phyloP scores from a whole-genome alignment of 2,113 vertebrate species.

The Columbina picui region DNA sequence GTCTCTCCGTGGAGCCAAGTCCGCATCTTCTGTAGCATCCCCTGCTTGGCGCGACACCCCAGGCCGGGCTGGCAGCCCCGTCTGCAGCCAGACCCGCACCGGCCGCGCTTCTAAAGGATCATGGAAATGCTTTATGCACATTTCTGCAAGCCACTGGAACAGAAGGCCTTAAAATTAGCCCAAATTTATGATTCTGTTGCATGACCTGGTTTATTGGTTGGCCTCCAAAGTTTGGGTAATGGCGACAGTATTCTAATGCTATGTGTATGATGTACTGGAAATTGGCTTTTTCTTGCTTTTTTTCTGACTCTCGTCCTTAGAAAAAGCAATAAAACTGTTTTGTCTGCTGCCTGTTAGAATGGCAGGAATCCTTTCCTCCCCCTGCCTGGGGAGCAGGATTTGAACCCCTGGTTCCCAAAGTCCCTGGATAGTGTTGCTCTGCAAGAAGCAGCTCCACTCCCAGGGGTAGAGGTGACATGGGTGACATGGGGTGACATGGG shows the following conservation, averaged over 20 bases:
- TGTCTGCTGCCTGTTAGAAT: constrained; percentile 63
- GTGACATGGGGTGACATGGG: no score
- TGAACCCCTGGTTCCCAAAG: no score
- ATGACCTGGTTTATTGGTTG: not conserved
- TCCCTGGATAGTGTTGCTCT: not conserved
- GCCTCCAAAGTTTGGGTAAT: not conserved
- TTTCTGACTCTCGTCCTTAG: constrained; percentile 34
- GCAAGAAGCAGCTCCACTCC: not conserved
- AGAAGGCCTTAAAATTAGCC: not conserved
- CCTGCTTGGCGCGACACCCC: not conserved
- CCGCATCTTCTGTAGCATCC: not conserved
- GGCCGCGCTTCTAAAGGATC: not conserved
- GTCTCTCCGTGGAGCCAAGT: not conserved
- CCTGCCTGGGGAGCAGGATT: no score
- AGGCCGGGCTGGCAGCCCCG: not conserved
- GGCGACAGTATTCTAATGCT: not conserved
- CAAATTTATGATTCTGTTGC: not conserved
- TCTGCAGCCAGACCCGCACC: not conserved
- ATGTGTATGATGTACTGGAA: not conserved
- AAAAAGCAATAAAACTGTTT: constrained; percentile 81
- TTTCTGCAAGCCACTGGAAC: not conserved
- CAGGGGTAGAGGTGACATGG: rapidly evolving
- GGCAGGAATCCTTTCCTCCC: constrained; percentile 45
- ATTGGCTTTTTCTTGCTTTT: constrained; percentile 30
- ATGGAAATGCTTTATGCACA: constrained; percentile 24